phyloP scores from a whole-genome alignment of 2,888 invertebrate genomes.

The Ophraella communa region DNA sequence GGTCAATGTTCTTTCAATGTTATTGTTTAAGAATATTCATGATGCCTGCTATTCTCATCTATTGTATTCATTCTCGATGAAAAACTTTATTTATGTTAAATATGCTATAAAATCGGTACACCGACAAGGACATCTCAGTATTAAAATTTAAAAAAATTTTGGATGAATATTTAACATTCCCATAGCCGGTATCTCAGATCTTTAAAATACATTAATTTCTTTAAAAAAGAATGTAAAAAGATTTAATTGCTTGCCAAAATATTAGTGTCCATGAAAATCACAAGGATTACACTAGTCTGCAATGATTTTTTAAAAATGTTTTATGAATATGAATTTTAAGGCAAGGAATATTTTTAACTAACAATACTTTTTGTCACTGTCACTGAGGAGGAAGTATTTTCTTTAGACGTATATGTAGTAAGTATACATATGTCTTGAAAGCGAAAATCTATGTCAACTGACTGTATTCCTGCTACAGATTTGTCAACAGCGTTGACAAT shows the following conservation, averaged over 20 bases:
- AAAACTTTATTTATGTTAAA: slow-evolving; percentile 13
- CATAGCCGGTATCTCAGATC: background rate
- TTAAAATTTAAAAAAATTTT: background rate
- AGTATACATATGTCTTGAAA: no score
- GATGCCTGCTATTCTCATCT: slow-evolving; percentile 17
- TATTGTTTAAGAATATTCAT: slow-evolving; percentile 25
- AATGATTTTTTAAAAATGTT: no score
- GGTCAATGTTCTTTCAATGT: slow-evolving; percentile 30
- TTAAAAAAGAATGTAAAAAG: background rate
- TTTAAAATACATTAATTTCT: background rate
- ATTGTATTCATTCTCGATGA: slow-evolving; percentile 12
- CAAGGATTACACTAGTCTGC: no score
- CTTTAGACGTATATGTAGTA: no score
- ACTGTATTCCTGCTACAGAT: no score
- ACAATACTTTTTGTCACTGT: no score
- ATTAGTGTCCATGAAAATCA: background rate
- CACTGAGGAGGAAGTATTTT: no score
- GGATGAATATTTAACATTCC: background rate
- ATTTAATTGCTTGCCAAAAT: background rate
- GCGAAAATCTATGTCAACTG: no score
- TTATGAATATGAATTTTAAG: no score
- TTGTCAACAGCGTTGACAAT: no score
- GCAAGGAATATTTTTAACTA: no score
- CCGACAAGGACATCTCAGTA: slow-evolving; percentile 2
- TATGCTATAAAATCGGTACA: slow-evolving; percentile 4